Percentiles rank a stretch among this genome's conserved stretches.
phyloP scores from a whole-genome alignment of 2,113 vertebrate genomes.

The Heterocephalus glaber region DNA sequence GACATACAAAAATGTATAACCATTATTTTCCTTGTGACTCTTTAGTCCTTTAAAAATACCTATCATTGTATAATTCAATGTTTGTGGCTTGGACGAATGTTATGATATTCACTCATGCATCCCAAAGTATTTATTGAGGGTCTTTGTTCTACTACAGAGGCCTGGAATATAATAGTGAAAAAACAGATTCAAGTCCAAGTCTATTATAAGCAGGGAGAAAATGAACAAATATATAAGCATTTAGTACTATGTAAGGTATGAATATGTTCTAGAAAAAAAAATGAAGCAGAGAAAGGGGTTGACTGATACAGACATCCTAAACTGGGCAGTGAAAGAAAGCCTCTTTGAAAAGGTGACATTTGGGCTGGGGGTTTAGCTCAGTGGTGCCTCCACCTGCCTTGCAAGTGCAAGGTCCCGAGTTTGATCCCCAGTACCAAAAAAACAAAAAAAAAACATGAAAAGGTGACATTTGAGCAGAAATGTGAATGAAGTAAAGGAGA shows the following conservation, averaged over 20 bases:
- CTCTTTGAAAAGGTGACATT: not conserved
- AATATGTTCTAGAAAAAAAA: not conserved
- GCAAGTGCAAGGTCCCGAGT: too few species aligned
- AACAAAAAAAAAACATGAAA: too few species aligned
- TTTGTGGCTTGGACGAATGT: not conserved
- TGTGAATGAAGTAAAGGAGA: not conserved
- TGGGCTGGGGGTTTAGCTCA: too few species aligned
- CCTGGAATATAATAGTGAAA: not conserved
- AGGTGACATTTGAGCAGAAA: not conserved
- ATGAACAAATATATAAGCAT: not conserved
- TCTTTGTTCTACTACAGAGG: not conserved
- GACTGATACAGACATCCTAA: not conserved
- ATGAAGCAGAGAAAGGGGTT: not conserved
- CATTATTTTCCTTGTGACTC: not conserved
- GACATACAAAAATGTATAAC: not conserved
- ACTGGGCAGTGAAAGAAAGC: not conserved
- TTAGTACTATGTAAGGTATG: not conserved
- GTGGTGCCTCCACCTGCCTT: too few species aligned
- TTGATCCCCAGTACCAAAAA: too few species aligned
- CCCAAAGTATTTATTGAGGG: not conserved
- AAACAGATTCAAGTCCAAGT: not conserved
- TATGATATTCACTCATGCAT: not conserved
- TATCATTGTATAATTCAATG: not conserved
- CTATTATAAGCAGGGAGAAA: not conserved
- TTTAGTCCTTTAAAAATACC: not conserved